Evolutionary conservation across 1,140 invertebrate genomes (phyloP).

Genomic region (Drosophila nikananu): DNA sequence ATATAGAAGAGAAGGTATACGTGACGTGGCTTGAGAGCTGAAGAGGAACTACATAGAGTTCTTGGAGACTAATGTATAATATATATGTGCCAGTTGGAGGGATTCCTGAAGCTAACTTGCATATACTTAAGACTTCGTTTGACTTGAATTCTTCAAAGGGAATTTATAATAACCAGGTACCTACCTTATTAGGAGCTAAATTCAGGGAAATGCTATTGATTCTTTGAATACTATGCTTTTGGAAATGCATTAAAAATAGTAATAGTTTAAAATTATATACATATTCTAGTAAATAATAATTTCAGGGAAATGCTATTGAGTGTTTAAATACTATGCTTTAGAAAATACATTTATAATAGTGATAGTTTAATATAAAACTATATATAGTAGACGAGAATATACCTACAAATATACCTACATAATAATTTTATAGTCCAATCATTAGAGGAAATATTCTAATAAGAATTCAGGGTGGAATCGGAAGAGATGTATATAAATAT

Average conservation of each 20-base stretch:
- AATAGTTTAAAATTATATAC: neutral
- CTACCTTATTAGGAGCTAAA: neutral
- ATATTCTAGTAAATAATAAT: neutral
- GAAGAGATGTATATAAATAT: too few species aligned
- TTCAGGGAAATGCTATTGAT: neutral
- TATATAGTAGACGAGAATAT: too few species aligned
- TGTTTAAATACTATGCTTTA: too few species aligned
- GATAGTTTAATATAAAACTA: too few species aligned
- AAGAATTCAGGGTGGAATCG: neutral
- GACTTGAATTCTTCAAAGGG: neutral
- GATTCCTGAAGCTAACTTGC: neutral
- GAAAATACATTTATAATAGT: too few species aligned
- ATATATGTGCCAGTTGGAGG: neutral
- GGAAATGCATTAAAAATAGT: neutral
- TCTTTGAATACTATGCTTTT: neutral
- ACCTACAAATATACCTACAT: too few species aligned
- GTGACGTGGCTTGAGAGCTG: neutral
- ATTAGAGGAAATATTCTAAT: neutral
- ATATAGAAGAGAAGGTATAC: constrained; percentile 7
- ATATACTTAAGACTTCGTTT: neutral
- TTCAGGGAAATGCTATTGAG: too few species aligned
- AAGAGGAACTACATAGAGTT: neutral
- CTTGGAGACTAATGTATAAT: neutral
- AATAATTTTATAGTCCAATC: neutral
- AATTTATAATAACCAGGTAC: neutral